Conservation (phyloP, 1,140 invertebrate genomes). For the Habropoda laboriosa region DNA sequence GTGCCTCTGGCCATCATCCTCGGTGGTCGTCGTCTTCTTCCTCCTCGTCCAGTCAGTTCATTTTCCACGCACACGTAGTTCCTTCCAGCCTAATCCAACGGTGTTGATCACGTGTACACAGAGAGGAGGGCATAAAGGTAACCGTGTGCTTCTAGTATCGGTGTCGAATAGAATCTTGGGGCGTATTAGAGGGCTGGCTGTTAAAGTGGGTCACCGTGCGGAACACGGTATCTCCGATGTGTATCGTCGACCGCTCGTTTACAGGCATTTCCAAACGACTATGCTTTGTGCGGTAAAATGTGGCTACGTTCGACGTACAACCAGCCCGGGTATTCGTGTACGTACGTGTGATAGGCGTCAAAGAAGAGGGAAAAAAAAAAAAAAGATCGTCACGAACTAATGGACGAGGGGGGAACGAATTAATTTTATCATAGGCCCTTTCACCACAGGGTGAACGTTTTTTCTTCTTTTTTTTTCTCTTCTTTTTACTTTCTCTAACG, state of each 20-base stretch:
- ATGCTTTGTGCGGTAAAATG: constrained; percentile 52
- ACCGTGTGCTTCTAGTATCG: constrained; percentile 24
- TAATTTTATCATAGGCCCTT: constrained; percentile 48
- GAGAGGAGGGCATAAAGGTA: constrained; percentile 10
- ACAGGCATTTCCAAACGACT: constrained; percentile 60
- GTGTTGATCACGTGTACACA: neutral
- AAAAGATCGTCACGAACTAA: constrained; percentile 24
- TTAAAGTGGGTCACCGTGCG: constrained; percentile 59
- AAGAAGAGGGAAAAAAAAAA: constrained; percentile 34
- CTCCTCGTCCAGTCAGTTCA: neutral
- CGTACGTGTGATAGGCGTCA: constrained; percentile 8
- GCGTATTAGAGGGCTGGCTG: constrained; percentile 52
- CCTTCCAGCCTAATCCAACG: neutral
- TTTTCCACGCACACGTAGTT: neutral
- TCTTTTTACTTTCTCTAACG: no score
- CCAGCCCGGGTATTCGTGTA: no score
- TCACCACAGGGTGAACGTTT: neutral
- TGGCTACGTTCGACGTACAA: no score
- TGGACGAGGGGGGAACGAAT: constrained; percentile 45
- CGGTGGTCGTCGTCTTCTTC: no score
- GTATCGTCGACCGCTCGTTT: constrained; percentile 63
- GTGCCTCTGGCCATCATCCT: neutral
- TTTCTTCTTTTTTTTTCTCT: no score
- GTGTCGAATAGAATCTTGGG: constrained; percentile 56
- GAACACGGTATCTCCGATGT: constrained; percentile 56